Conservation (phyloP, 2,797 vertebrate species). For the Sebastes paucispinis region DNA sequence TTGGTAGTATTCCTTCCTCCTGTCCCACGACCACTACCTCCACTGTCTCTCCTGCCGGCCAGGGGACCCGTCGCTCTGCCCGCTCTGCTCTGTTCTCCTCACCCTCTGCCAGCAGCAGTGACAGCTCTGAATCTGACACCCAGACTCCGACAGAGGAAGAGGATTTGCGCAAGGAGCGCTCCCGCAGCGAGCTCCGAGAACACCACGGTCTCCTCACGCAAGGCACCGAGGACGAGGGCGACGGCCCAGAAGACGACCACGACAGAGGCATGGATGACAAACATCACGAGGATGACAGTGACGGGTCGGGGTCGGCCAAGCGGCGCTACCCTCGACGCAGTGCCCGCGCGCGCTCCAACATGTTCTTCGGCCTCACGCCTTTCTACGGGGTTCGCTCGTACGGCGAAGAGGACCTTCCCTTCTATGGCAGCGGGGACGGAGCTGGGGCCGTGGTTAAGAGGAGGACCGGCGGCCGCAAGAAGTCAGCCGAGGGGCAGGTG, state of each 20-base stretch:
- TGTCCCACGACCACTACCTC: slow-evolving; percentile 73
- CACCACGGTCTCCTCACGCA: slow-evolving; percentile 56
- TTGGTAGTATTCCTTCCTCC: slow-evolving; percentile 68
- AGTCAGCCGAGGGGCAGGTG: slow-evolving; percentile 96
- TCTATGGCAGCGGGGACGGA: slow-evolving; percentile 87
- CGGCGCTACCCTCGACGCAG: slow-evolving; percentile 96
- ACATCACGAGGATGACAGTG: slow-evolving; percentile 90
- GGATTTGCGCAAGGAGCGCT: slow-evolving; percentile 61
- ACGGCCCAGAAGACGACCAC: slow-evolving; percentile 75
- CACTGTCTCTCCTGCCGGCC: slow-evolving; percentile 66
- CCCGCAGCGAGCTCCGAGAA: slow-evolving; percentile 46
- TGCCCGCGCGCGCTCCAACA: slow-evolving; percentile 97
- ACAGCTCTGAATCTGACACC: slow-evolving; percentile 83
- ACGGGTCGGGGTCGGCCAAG: slow-evolving; percentile 90
- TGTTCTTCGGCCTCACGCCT: slow-evolving; percentile 97
- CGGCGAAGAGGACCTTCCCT: slow-evolving; percentile 94
- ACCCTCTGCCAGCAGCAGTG: slow-evolving; percentile 81
- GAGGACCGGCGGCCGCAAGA: slow-evolving; percentile 84
- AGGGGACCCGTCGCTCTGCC: slow-evolving; percentile 65
- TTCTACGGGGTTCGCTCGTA: slow-evolving; percentile 97
- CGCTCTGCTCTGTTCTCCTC: slow-evolving; percentile 75
- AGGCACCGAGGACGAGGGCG: slow-evolving; percentile 72
- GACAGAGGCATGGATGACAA: slow-evolving; percentile 84
- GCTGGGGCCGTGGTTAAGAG: slow-evolving; percentile 85
- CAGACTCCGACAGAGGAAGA: slow-evolving; percentile 77